Conservation (phyloP, 2,113 vertebrate species). For the Hypomesus transpacificus region DNA sequence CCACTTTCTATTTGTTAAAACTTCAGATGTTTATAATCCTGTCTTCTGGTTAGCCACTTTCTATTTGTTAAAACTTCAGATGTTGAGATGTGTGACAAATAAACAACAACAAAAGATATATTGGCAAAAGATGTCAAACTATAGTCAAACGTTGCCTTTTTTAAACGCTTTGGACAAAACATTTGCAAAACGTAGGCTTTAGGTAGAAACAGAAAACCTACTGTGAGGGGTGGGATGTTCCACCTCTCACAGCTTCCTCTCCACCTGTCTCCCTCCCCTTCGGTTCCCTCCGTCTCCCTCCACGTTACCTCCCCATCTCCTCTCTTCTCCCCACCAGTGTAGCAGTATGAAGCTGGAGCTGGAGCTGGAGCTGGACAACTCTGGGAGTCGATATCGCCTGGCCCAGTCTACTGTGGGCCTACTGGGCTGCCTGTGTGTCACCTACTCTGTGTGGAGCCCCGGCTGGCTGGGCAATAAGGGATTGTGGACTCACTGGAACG, state of each 20-base stretch:
- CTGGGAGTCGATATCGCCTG: slow-evolving; percentile 64
- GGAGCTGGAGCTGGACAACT: slow-evolving; percentile 47
- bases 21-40: too few species aligned
- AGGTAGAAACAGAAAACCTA: too few species aligned
- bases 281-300: not conserved
- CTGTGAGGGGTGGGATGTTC: not conserved
- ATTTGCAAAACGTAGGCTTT: too few species aligned
- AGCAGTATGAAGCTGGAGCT: slow-evolving; percentile 48
- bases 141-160: too few species aligned
- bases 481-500: slow-evolving; percentile 62
- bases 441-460: slow-evolving; percentile 66
- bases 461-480: slow-evolving; percentile 65
- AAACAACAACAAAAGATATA: too few species aligned
- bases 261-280: not conserved
- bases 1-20: too few species aligned
- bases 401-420: slow-evolving; percentile 64
- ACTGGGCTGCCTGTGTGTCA: slow-evolving; percentile 64
- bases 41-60: too few species aligned
- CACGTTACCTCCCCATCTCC: not conserved
- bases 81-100: too few species aligned
- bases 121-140: too few species aligned
- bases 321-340: not conserved
- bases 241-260: not conserved
- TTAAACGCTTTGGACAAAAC: too few species aligned
- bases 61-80: too few species aligned